A percentile compares a stretch with the other conserved stretches of the same genome.
These are phyloP conservation scores for Phocides pigmalion DNA, from an alignment of 1,140 invertebrate genomes.

Conservation along the genomic window DNA sequence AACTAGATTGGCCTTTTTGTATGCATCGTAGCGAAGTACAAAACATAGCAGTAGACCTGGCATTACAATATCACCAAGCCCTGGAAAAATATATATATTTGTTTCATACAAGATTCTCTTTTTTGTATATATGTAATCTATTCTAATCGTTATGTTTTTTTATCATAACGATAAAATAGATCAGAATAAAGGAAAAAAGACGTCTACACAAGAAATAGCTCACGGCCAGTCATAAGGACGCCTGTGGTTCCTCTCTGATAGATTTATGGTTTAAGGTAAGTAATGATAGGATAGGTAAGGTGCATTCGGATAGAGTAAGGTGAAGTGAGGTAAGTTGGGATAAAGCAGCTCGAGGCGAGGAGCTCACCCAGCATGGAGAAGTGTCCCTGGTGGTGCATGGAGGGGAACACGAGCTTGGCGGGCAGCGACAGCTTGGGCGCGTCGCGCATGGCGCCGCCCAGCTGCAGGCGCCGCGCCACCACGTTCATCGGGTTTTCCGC, in stretches of 20 bases:
- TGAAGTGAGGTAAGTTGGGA: too few species aligned
- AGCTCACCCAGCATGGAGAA: slow-evolving; percentile 96
- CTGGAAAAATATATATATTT: slow-evolving; percentile 52
- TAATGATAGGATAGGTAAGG: too few species aligned
- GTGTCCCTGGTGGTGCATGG: slow-evolving; percentile 96
- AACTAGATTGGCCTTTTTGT: slow-evolving; percentile 94
- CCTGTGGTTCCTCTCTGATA: too few species aligned
- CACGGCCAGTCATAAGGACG: too few species aligned
- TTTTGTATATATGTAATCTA: too few species aligned
- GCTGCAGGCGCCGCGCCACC: slow-evolving; percentile 95
- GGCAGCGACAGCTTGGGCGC: slow-evolving; percentile 97
- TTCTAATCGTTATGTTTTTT: too few species aligned
- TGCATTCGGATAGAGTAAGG: too few species aligned
- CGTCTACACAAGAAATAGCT: too few species aligned
- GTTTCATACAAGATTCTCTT: not conserved
- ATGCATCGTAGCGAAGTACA: slow-evolving; percentile 97
- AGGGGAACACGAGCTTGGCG: slow-evolving; percentile 98
- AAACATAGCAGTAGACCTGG: slow-evolving; percentile 98
- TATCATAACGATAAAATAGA: too few species aligned
- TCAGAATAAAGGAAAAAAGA: too few species aligned
- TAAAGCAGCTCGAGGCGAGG: too few species aligned
- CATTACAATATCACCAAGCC: slow-evolving; percentile 98
- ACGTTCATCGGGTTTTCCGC: slow-evolving; percentile 98
- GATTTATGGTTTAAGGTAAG: too few species aligned
- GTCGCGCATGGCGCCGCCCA: slow-evolving; percentile 88